Conservation (phyloP, 1,140 invertebrate species). For the Papilio polytes region DNA sequence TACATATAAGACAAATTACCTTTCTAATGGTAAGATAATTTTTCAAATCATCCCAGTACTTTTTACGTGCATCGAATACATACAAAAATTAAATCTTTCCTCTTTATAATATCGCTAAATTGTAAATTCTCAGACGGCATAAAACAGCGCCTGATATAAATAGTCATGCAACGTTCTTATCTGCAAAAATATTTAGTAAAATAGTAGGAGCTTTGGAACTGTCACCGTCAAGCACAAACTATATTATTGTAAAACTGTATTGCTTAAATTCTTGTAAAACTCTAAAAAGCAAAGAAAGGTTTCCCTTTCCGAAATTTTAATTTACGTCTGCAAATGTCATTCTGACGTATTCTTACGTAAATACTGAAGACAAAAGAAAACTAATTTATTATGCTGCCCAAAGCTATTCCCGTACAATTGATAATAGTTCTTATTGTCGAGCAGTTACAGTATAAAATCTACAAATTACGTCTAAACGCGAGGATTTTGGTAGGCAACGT, state of each 20-base stretch:
- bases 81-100: too few relatives aligned
- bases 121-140: not conserved
- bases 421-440: not conserved
- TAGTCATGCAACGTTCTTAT: not conserved
- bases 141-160: slow-evolving; percentile 7
- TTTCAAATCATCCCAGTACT: too few relatives aligned
- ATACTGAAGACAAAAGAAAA: slow-evolving; percentile 19
- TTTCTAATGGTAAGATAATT: too few relatives aligned
- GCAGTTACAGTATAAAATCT: not conserved
- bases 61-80: too few relatives aligned
- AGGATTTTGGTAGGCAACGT: not conserved
- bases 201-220: slow-evolving; percentile 7
- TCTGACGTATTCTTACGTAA: slow-evolving; percentile 2
- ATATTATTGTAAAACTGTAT: not conserved
- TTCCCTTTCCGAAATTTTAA: not conserved
- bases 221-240: not conserved
- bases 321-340: slow-evolving; percentile 13
- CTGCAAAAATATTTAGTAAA: not conserved
- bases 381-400: not conserved
- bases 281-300: not conserved
- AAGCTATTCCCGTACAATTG: not conserved
- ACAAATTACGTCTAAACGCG: not conserved
- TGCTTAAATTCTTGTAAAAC: not conserved
- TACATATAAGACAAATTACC: too few relatives aligned
- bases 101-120: too few relatives aligned